phyloP scores from a whole-genome alignment of 2,888 invertebrate species.

The Drosophila silvestris region DNA sequence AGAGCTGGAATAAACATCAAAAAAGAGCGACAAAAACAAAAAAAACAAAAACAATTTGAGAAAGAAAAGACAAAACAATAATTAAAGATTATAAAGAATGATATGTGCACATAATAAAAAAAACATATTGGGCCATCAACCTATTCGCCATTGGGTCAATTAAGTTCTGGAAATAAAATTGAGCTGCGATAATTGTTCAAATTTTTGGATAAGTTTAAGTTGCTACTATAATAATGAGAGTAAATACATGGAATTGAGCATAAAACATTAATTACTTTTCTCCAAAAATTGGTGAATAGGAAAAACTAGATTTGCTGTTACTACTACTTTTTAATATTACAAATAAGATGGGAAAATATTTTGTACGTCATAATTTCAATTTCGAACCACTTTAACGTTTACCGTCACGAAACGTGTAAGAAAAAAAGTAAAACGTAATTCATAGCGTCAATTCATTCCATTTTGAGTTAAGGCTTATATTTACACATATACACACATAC shows the following conservation, averaged over 20 bases:
- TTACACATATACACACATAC: neutral
- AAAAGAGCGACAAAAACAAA: neutral
- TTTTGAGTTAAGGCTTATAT: neutral
- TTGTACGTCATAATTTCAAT: neutral
- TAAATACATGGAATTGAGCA: neutral
- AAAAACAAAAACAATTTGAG: neutral
- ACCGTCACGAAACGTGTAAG: neutral
- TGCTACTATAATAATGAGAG: neutral
- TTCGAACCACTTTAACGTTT: neutral
- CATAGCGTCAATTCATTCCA: neutral
- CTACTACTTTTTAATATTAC: neutral
- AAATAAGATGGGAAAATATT: neutral
- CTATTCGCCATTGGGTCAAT: neutral
- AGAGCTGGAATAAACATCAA: slow-evolving; percentile 2
- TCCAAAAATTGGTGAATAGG: neutral
- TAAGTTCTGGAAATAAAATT: neutral
- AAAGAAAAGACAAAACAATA: neutral
- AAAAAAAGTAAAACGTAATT: neutral
- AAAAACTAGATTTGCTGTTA: neutral
- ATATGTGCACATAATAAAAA: neutral
- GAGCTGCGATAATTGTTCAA: slow-evolving; percentile 1
- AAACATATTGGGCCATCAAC: neutral
- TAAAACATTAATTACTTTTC: neutral
- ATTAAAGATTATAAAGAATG: slow-evolving; percentile 2
- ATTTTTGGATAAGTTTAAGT: slow-evolving; percentile 8